These are phyloP conservation scores for Corapipo altera DNA, from an alignment of 2,113 vertebrate species.

Conservation along the genomic window DNA sequence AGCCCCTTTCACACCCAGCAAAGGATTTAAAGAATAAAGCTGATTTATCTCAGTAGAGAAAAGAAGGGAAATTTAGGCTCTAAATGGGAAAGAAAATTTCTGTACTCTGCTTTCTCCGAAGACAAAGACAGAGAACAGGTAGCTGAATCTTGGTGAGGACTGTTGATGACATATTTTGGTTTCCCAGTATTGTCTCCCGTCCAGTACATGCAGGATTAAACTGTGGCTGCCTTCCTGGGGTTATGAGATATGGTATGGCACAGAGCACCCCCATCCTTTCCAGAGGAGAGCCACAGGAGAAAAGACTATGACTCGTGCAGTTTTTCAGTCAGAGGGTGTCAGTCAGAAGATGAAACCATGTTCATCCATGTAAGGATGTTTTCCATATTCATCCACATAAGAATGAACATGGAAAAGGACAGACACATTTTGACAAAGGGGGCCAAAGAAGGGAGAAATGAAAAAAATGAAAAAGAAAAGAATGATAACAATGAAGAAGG, in stretches of 20 bases:
- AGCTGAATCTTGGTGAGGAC: neutral
- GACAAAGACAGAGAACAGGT: neutral
- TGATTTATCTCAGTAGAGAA: neutral
- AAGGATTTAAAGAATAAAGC: slow-evolving; percentile 23
- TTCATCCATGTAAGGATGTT: neutral
- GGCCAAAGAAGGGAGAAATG: neutral
- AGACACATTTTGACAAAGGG: neutral
- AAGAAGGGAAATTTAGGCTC: neutral
- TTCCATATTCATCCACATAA: neutral
- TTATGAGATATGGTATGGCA: neutral
- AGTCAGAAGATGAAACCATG: neutral
- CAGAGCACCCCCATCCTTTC: neutral
- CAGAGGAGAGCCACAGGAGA: neutral
- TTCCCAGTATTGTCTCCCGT: neutral
- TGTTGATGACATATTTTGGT: neutral
- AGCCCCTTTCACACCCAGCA: neutral
- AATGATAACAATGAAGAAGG: neutral
- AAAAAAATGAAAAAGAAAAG: neutral
- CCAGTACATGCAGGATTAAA: neutral
- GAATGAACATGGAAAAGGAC: neutral
- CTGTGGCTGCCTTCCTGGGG: neutral
- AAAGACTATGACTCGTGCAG: rapidly evolving
- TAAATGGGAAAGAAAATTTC: neutral
- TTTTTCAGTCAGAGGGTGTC: neutral
- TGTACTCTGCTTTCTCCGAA: neutral